These are phyloP conservation scores for silkworm (Bombyx mori) DNA, from an alignment of 1,140 invertebrate genomes.

Conservation along the genomic window ASM3026992v2 NC_085110.1:15773501-15774000, in stretches of 20 bases:
- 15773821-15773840: slow-evolving; percentile 40
- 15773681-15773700: too few species aligned
- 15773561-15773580: too few species aligned
- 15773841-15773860: slow-evolving; percentile 77
- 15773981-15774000: slow-evolving; percentile 57
- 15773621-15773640: too few species aligned
- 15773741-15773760: slow-evolving; percentile 13
- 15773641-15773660: too few species aligned
- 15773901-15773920: slow-evolving; percentile 73
- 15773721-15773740: neutral
- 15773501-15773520: too few species aligned
- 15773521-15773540: too few species aligned
- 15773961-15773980: slow-evolving; percentile 45
- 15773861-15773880: slow-evolving; percentile 73
- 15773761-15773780: slow-evolving; percentile 20
- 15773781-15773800: slow-evolving; percentile 11
- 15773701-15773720: too few species aligned
- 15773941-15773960: slow-evolving; percentile 54
- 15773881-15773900: slow-evolving; percentile 74
- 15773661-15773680: too few species aligned
- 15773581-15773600: too few species aligned
- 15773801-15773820: slow-evolving; percentile 31
- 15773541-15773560: too few species aligned
- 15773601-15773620: too few species aligned
- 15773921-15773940: slow-evolving; percentile 63